A percentile compares a stretch with the other conserved stretches of the same genome.
phyloP scores from a whole-genome alignment of 2,113 vertebrate species.

The Mesoclemmys tuberculata region DNA sequence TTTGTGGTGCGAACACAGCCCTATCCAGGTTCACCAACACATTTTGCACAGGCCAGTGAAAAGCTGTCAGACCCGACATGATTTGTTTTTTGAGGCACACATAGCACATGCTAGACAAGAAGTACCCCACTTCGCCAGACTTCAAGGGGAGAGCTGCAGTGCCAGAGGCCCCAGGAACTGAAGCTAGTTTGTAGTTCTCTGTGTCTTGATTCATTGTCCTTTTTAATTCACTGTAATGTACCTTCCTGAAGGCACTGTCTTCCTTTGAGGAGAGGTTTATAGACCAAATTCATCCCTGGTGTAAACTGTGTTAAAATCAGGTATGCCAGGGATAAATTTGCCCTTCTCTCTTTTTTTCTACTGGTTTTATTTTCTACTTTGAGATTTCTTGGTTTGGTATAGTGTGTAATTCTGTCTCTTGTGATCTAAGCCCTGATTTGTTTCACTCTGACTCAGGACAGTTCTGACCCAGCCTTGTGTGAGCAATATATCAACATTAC shows the following conservation, averaged over 20 bases:
- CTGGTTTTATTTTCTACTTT: neutral
- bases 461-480: neutral
- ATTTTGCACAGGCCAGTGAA: neutral
- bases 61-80: neutral
- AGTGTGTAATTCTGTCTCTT: constrained; percentile 6
- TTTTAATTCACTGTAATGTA: constrained; percentile 1
- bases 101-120: neutral
- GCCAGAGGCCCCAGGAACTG: neutral
- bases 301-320: neutral
- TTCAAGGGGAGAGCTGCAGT: neutral
- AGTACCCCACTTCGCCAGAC: neutral
- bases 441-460: neutral
- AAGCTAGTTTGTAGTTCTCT: neutral
- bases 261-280: neutral
- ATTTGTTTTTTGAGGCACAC: neutral
- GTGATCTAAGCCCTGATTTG: constrained; percentile 24
- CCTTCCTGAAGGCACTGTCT: neutral
- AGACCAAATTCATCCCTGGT: neutral
- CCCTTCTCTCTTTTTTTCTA: neutral
- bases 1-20: neutral
- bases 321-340: constrained; percentile 21
- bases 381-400: neutral
- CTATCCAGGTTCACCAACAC: neutral
- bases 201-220: neutral
- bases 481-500: neutral